phyloP scores from a whole-genome alignment of 2,888 invertebrate genomes.

The Epinotia bilunana region DNA sequence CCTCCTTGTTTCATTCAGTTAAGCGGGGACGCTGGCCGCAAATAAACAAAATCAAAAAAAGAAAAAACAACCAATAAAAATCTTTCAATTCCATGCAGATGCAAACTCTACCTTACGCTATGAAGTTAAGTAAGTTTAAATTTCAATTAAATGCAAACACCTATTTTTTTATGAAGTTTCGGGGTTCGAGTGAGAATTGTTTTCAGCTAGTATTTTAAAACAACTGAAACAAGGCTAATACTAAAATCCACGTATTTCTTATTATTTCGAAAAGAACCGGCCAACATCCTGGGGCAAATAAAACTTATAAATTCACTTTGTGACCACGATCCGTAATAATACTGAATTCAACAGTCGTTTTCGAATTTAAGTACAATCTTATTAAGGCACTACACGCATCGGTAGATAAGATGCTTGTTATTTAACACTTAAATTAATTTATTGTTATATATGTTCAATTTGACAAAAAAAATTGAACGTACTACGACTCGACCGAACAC shows the following conservation, averaged over 20 bases:
- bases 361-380: conserved; percentile 62
- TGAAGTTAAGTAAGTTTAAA: neutral
- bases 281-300: conserved; percentile 25
- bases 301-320: conserved; percentile 38
- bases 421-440: conserved; percentile 77
- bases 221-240: neutral
- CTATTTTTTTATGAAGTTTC: neutral
- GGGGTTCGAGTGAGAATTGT: neutral
- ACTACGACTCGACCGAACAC: conserved; percentile 42
- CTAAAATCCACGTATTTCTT: neutral
- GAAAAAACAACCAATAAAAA: neutral
- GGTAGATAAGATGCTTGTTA: conserved; percentile 73
- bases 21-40: conserved; percentile 22
- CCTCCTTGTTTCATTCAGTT: conserved; percentile 19
- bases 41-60: conserved; percentile 10
- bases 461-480: conserved; percentile 59
- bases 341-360: conserved; percentile 64
- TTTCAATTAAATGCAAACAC: neutral
- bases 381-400: conserved; percentile 68
- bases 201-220: conserved; percentile 6
- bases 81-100: neutral
- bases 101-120: neutral
- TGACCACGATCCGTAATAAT: conserved; percentile 57
- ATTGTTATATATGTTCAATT: conserved; percentile 70
- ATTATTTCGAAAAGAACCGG: neutral